phyloP scores from a whole-genome alignment of 1,140 invertebrate species.

The Drosophila arawakana region DNA sequence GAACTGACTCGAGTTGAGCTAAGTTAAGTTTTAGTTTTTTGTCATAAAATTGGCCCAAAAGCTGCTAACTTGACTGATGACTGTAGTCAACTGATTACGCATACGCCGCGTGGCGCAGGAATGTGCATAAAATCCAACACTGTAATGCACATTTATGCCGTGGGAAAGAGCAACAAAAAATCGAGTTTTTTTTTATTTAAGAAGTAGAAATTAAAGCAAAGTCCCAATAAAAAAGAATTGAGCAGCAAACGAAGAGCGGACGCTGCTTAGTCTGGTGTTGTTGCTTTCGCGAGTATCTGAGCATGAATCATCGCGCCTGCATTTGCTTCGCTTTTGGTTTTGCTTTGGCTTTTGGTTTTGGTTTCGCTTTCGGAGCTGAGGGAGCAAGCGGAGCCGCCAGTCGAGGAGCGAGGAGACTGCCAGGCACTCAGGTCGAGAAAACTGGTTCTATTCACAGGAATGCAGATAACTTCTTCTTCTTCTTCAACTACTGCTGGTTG shows the following conservation, averaged over 20 bases:
- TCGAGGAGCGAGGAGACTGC: not conserved
- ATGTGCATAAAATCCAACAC: slow-evolving; percentile 65
- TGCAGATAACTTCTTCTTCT: slow-evolving; percentile 71
- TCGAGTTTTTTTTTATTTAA: slow-evolving; percentile 42
- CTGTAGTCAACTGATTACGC: slow-evolving; percentile 71
- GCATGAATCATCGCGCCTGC: slow-evolving; percentile 74
- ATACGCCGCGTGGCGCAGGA: slow-evolving; percentile 67
- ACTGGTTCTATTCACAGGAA: slow-evolving; percentile 43
- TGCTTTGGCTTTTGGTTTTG: slow-evolving; percentile 20
- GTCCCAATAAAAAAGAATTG: slow-evolving; percentile 15
- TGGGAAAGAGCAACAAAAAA: slow-evolving; percentile 55
- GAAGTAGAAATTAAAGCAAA: slow-evolving; percentile 56
- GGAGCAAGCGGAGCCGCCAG: not conserved
- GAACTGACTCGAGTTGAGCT: slow-evolving; percentile 33
- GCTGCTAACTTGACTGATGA: slow-evolving; percentile 69
- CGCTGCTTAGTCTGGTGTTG: slow-evolving; percentile 71
- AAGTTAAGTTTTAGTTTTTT: slow-evolving; percentile 11
- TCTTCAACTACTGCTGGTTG: not conserved
- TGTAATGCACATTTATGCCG: slow-evolving; percentile 40
- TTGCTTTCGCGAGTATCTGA: slow-evolving; percentile 10
- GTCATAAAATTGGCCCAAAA: slow-evolving; percentile 46
- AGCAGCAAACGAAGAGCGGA: slow-evolving; percentile 40
- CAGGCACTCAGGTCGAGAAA: not conserved
- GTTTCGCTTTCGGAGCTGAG: slow-evolving; percentile 12
- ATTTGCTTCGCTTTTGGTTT: slow-evolving; percentile 27